These are phyloP conservation scores for Anguilla japonica DNA, from an alignment of 2,113 vertebrate genomes.

Conservation along the genomic window DNA sequence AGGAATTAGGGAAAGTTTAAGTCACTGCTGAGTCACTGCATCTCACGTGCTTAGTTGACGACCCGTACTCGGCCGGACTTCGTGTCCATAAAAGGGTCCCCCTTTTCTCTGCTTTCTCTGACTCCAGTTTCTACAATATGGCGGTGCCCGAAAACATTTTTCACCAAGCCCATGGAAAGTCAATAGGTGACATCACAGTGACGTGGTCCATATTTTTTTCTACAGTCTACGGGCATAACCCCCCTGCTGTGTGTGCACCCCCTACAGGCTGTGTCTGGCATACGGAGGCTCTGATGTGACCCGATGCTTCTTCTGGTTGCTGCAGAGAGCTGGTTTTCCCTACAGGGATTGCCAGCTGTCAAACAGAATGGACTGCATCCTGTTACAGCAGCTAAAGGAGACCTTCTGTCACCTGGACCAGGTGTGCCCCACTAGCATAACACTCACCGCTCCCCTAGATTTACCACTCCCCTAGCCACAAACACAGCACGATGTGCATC, in stretches of 20 bases:
- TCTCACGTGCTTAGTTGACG: no score
- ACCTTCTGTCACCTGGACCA: conserved; percentile 94
- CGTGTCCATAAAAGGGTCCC: no score
- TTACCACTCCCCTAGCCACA: not conserved
- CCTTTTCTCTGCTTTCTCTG: no score
- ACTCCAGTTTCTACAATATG: no score
- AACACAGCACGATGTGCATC: not conserved
- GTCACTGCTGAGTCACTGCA: no score
- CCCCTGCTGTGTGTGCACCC: not conserved
- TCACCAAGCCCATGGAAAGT: no score
- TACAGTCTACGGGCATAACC: not conserved
- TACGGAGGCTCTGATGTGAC: conserved; percentile 95
- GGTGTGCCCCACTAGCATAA: conserved; percentile 59
- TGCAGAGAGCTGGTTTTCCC: conserved; percentile 94
- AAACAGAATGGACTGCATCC: conserved; percentile 84
- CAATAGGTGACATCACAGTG: not conserved
- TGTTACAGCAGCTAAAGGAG: conserved; percentile 94
- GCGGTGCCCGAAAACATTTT: no score
- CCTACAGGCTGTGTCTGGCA: conserved; percentile 83
- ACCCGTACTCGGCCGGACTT: no score
- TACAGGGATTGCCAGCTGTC: conserved; percentile 92
- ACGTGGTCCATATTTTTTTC: not conserved
- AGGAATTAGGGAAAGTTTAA: no score
- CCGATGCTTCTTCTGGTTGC: conserved; percentile 92
- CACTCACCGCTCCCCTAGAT: not conserved